Evolutionary conservation across 1,140 invertebrate species (phyloP).

Genomic region (Eufriesea mexicana): DNA sequence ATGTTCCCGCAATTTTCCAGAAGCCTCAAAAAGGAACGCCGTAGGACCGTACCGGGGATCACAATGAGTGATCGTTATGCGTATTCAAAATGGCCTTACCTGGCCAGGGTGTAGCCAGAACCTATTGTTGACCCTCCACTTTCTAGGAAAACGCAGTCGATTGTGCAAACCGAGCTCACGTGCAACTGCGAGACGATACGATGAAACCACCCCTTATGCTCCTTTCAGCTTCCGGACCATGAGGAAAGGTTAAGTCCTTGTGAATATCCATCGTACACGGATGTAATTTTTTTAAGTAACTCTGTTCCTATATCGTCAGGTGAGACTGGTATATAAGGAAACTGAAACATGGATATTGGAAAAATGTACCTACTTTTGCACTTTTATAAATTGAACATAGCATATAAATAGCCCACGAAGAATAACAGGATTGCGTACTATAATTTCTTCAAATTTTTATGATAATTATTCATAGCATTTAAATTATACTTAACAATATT

Average conservation of each 20-base stretch:
- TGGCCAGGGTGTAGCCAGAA: slow-evolving; percentile 63
- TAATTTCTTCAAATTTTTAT: neutral
- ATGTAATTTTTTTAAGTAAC: neutral
- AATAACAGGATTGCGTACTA: too few species aligned
- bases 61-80: slow-evolving; percentile 75
- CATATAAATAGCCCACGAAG: too few species aligned
- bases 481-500: too few species aligned
- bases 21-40: slow-evolving; percentile 47
- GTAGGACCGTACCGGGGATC: slow-evolving; percentile 50
- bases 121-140: slow-evolving; percentile 69
- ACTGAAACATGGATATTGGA: too few species aligned
- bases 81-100: slow-evolving; percentile 75
- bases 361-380: too few species aligned
- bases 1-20: slow-evolving; percentile 71
- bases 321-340: too few species aligned
- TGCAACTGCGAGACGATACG: slow-evolving; percentile 56
- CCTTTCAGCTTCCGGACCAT: slow-evolving; percentile 33
- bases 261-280: neutral
- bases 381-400: too few species aligned
- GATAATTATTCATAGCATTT: too few species aligned
- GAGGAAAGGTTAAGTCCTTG: slow-evolving; percentile 20
- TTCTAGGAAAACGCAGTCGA: slow-evolving; percentile 66
- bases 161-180: slow-evolving; percentile 69
- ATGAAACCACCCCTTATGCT: slow-evolving; percentile 56
- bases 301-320: neutral